Conservation (phyloP, 1,140 invertebrate genomes). For the Papilio helenus region DNA sequence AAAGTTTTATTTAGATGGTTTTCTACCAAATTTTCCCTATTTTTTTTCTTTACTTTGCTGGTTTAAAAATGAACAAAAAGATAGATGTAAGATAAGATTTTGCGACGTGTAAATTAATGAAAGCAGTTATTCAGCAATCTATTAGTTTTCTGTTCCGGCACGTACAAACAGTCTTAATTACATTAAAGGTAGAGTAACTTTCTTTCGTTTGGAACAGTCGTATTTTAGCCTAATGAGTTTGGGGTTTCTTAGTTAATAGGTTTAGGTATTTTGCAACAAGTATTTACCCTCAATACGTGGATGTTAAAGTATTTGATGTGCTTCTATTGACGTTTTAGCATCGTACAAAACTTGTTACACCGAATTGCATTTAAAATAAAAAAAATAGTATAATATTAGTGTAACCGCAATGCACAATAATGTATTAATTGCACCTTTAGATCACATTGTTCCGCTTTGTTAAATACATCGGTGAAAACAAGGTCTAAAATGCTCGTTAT, state of each 20-base stretch:
- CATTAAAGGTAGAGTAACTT: neutral
- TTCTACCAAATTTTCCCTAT: too few relatives aligned
- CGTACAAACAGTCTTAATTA: neutral
- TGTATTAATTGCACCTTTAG: neutral
- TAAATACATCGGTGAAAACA: neutral
- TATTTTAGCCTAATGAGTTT: constrained; percentile 3
- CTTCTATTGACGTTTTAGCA: neutral
- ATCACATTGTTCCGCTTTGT: neutral
- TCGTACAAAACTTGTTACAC: neutral
- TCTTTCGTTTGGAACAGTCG: constrained; percentile 7
- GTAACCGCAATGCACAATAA: neutral
- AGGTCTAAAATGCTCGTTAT: neutral
- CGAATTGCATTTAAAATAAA: neutral
- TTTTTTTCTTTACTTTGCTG: too few relatives aligned
- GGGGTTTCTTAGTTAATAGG: constrained; percentile 13
- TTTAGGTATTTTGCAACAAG: neutral
- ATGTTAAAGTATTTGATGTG: neutral
- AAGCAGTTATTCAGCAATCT: neutral
- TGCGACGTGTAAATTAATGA: neutral
- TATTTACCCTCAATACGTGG: neutral
- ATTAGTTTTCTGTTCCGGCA: constrained; percentile 7
- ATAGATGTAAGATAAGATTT: neutral
- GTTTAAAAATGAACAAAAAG: neutral
- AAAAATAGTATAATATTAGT: too few relatives aligned
- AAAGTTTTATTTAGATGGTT: too few relatives aligned